Percentiles rank a stretch among this genome's conserved stretches.
These are phyloP conservation scores for Silurus glanis DNA, from an alignment of 2,113 vertebrate genomes.

Conservation along the genomic window DNA sequence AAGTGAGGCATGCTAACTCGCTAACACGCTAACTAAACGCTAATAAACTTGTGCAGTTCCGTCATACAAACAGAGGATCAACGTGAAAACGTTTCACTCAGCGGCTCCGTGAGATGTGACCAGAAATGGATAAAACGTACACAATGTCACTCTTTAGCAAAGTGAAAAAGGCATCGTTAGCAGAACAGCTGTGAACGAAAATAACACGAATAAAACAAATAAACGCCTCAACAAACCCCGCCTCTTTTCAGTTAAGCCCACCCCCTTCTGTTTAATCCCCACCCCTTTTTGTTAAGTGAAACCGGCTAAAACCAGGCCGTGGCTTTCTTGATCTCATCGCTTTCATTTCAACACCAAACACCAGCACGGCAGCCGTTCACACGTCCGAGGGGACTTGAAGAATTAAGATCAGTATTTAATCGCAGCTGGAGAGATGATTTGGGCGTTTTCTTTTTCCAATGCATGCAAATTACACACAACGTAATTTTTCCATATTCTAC, in stretches of 20 bases:
- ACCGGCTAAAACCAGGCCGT: too few species aligned
- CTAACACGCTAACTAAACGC: neutral
- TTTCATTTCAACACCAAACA: neutral
- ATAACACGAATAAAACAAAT: neutral
- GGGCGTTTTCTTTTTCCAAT: conserved; percentile 53
- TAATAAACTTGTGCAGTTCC: neutral
- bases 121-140: neutral
- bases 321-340: neutral
- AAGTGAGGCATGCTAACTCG: neutral
- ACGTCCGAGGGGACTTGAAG: neutral
- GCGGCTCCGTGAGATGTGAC: neutral
- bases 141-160: neutral
- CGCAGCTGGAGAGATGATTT: conserved; percentile 50
- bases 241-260: neutral
- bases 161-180: neutral
- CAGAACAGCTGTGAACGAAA: neutral
- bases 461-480: conserved; percentile 67
- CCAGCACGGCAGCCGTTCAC: neutral
- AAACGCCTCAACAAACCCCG: neutral
- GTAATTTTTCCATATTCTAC: conserved; percentile 66
- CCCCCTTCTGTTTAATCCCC: too few species aligned
- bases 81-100: neutral
- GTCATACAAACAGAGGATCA: neutral
- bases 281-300: too few species aligned
- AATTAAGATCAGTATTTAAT: neutral